Evolutionary conservation across 1,140 invertebrate species (phyloP), one percentile per base, ranked within the genome.

Genomic region (Aculops lycopersici): DNA sequence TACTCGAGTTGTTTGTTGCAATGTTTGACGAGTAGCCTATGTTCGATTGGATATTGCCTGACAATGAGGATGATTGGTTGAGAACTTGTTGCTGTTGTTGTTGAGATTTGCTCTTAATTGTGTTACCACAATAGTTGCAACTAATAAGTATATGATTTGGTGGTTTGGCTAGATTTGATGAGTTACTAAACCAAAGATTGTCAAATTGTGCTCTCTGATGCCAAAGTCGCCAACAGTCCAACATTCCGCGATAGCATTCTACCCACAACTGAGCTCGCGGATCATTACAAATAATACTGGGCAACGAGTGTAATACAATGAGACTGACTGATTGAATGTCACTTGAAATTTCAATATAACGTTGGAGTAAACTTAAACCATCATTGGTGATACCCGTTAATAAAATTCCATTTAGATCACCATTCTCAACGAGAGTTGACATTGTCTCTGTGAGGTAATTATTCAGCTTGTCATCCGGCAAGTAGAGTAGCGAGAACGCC

Each of bases 91-190:
- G 35, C 37, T 17, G 40, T 17, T 20, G 35, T 40, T 63, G 48
- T 53, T 66, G 52, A 58, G 52, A 42, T 63, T 67, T 20, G 67
- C 54, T 41, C 66, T 65, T 72, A 62, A 88, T 76, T 45, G 71
- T 75, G 59, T 88, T 88, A 3, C 78, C 74, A 62, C 84, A 92
- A 60, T 80, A 92, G 52, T 78, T 83, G 58, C 84, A 94, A 4
- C 74, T 72, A 19, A 88, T 67, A 53, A 71, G 80, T 39, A 86
- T 72, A 51, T 81, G 73, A 42, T 72, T 70, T 0, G 64, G 62
- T 16, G 69, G 65, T 51, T 66, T 67, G 37, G 67, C 61, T 8
- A 60, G 60, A 18, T 41, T 43, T 4, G 63, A 58, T 47, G 67
- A 68, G 21, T 62, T 61, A 3, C 60, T 56, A 50, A 67, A 67